Evolutionary conservation across 2,797 vertebrate species (phyloP).

Genomic region (Decapterus maruadsi): DNA sequence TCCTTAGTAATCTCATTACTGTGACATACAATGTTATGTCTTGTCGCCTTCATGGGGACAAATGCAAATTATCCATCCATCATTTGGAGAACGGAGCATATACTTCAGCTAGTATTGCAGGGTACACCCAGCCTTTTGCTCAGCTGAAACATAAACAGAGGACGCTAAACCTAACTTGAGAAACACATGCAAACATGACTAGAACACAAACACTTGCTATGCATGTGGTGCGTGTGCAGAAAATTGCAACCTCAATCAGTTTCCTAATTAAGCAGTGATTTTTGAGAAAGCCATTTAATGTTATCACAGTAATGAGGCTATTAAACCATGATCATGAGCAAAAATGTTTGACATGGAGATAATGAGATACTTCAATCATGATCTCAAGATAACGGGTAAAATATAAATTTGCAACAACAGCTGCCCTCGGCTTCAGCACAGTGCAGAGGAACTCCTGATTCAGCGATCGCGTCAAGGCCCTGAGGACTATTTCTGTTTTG

Average conservation of each 20-base stretch:
- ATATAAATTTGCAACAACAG: conserved; percentile 24
- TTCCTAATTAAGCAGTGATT: conserved; percentile 31
- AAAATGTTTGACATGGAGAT: conserved; percentile 19
- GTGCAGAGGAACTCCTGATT: neutral
- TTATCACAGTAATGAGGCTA: conserved; percentile 32
- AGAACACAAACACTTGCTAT: neutral
- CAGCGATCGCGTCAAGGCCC: conserved; percentile 4
- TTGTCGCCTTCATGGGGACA: neutral
- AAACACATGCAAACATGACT: neutral
- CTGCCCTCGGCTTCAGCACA: neutral
- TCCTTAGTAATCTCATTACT: neutral
- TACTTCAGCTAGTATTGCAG: neutral
- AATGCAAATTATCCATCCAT: neutral
- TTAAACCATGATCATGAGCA: conserved; percentile 30
- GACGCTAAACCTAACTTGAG: neutral
- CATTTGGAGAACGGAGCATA: neutral
- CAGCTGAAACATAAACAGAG: neutral
- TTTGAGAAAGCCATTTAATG: conserved; percentile 4
- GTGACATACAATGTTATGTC: neutral
- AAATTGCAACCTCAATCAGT: conserved; percentile 20
- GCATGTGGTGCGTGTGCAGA: neutral
- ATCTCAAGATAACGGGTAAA: conserved; percentile 23
- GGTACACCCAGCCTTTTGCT: neutral
- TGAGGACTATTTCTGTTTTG: conserved; percentile 10
- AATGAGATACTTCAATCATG: conserved; percentile 36